phyloP scores from a whole-genome alignment of 2,113 vertebrate species.

The Choloepus hoffmanni region DNA sequence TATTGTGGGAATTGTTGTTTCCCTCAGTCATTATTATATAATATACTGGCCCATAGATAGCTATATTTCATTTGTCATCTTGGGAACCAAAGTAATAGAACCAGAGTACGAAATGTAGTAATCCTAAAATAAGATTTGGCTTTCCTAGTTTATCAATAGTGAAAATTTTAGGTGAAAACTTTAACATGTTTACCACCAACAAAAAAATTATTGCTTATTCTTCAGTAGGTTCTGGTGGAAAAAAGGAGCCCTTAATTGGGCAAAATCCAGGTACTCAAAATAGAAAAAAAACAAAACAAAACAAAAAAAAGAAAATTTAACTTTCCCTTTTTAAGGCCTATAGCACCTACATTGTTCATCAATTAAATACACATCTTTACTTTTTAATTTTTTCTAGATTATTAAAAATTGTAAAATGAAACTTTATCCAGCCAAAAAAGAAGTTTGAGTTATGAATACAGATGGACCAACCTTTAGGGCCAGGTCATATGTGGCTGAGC shows the following conservation, averaged over 20 bases:
- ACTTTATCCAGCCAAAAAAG: not conserved
- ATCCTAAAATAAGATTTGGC: not conserved
- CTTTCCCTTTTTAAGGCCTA: not conserved
- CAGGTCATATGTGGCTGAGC: conserved; percentile 85
- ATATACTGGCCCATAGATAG: not conserved
- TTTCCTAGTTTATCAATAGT: not conserved
- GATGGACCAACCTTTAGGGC: conserved; percentile 88
- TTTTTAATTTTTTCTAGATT: not conserved
- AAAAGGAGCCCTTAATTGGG: not conserved
- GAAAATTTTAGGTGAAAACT: conserved; percentile 28
- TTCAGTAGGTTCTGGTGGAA: not conserved
- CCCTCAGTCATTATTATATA: not conserved
- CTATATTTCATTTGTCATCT: not conserved
- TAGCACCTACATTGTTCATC: not conserved
- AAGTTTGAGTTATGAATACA: not conserved
- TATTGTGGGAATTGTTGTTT: not conserved
- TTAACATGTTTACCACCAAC: conserved; percentile 15
- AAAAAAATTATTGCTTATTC: not conserved
- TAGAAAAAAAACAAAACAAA: not conserved
- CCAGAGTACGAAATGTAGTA: not conserved
- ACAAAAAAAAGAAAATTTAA: not conserved
- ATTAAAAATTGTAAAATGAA: conserved; percentile 37
- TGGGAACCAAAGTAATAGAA: conserved; percentile 18
- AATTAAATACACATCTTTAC: not conserved
- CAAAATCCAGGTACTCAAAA: not conserved